A percentile compares a stretch with the other conserved stretches of the same genome.
These are phyloP conservation scores for Eubasilissa regina DNA, from an alignment of 1,140 invertebrate genomes.

Conservation along the genomic window DNA sequence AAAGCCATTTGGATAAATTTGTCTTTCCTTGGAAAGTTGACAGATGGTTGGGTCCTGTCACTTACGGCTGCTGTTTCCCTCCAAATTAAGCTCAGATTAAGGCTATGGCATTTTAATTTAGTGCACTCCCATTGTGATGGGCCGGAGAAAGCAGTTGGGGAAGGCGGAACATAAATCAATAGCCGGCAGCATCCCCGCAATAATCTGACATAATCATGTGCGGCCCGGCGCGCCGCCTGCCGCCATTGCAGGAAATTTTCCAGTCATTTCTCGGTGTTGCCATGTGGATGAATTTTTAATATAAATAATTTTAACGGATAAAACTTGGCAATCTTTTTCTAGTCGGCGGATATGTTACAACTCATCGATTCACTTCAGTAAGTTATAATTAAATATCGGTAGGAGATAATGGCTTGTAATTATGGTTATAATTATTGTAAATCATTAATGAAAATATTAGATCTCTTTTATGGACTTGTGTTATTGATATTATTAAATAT, in stretches of 20 bases:
- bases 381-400: too few relatives aligned
- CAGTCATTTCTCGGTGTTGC: constrained; percentile 24
- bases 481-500: too few relatives aligned
- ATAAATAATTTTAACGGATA: too few relatives aligned
- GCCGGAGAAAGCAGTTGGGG: constrained; percentile 1
- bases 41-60: not conserved
- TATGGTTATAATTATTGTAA: too few relatives aligned
- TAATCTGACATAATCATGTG: constrained; percentile 38
- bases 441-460: too few relatives aligned
- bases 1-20: too few relatives aligned
- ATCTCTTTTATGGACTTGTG: too few relatives aligned
- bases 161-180: constrained; percentile 24
- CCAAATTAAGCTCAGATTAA: constrained; percentile 20
- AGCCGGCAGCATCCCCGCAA: constrained; percentile 18
- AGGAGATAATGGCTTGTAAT: too few relatives aligned
- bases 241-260: constrained; percentile 18
- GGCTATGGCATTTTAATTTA: constrained; percentile 14
- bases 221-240: not conserved
- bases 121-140: constrained; percentile 2
- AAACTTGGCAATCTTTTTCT: too few relatives aligned
- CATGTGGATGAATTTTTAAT: not conserved
- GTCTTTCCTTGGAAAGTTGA: not conserved
- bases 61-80: constrained; percentile 6
- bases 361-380: too few relatives aligned
- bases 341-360: too few relatives aligned